Percentiles rank a stretch among this genome's conserved stretches.
phyloP scores from a whole-genome alignment of 2,888 invertebrate species.

The Panzeria rudis region DNA sequence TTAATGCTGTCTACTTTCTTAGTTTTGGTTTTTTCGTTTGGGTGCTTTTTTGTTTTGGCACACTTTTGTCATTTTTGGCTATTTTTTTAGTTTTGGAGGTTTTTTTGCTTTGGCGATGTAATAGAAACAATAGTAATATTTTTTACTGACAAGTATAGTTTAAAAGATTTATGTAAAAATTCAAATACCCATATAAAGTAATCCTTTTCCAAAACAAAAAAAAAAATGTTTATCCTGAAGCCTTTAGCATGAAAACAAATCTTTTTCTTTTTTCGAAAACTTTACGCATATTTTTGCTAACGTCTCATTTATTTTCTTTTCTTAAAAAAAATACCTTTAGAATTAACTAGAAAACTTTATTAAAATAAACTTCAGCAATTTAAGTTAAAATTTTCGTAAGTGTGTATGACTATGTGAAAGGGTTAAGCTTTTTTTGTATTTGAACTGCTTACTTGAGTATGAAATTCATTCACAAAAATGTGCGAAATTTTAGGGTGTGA shows the following conservation, averaged over 20 bases:
- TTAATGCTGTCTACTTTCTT: too few species aligned
- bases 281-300: too few species aligned
- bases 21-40: too few species aligned
- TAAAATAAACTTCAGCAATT: neutral
- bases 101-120: too few species aligned
- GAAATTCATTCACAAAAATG: slow-evolving; percentile 40
- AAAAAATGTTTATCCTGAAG: neutral
- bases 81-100: too few species aligned
- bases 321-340: neutral
- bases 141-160: too few species aligned
- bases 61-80: too few species aligned
- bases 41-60: too few species aligned
- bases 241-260: slow-evolving; percentile 21
- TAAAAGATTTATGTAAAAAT: slow-evolving; percentile 1
- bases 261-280: neutral
- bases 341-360: neutral
- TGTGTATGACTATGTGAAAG: slow-evolving; percentile 34
- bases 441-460: slow-evolving; percentile 1
- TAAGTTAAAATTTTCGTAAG: slow-evolving; percentile 31
- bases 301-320: slow-evolving; percentile 40
- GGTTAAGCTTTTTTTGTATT: slow-evolving; percentile 46
- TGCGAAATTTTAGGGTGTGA: slow-evolving; percentile 62
- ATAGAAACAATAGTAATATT: too few species aligned
- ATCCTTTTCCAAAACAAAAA: neutral
- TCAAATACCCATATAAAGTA: slow-evolving; percentile 41